These are phyloP conservation scores for Panthera uncia DNA, from an alignment of 2,113 vertebrate genomes.

Conservation along the genomic window DNA sequence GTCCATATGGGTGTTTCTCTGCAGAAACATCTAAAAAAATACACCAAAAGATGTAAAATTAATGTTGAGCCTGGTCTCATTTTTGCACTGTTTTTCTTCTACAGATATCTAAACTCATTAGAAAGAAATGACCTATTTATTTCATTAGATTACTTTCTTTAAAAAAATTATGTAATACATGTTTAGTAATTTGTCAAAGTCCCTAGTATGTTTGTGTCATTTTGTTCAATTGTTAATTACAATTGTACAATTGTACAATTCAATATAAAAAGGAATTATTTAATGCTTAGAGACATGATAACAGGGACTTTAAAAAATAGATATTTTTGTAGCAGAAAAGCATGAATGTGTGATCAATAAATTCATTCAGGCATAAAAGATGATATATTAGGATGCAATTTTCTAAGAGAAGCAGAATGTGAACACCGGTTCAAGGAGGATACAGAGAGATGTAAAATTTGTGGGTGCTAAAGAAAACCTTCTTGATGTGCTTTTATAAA, in stretches of 20 bases:
- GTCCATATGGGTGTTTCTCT: neutral
- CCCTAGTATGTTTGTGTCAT: neutral
- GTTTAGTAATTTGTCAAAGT: neutral
- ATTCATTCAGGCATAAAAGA: neutral
- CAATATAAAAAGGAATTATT: neutral
- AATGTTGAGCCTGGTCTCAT: neutral
- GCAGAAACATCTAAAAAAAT: neutral
- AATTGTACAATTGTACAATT: too few relatives aligned
- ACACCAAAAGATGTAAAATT: neutral
- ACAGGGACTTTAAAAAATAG: neutral
- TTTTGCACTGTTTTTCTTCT: neutral
- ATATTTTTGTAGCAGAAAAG: neutral
- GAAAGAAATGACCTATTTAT: neutral
- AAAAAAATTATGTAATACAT: neutral
- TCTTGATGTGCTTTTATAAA: constrained; percentile 23
- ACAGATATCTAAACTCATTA: neutral
- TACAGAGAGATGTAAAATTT: neutral
- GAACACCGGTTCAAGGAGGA: neutral
- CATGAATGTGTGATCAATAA: neutral
- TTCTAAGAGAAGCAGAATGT: neutral
- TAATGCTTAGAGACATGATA: neutral
- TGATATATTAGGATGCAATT: neutral
- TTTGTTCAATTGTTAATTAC: neutral
- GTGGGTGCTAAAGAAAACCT: neutral
- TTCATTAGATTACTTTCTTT: neutral